Conservation (phyloP, 2,113 vertebrate species). For the Diphyllodes magnificus region DNA sequence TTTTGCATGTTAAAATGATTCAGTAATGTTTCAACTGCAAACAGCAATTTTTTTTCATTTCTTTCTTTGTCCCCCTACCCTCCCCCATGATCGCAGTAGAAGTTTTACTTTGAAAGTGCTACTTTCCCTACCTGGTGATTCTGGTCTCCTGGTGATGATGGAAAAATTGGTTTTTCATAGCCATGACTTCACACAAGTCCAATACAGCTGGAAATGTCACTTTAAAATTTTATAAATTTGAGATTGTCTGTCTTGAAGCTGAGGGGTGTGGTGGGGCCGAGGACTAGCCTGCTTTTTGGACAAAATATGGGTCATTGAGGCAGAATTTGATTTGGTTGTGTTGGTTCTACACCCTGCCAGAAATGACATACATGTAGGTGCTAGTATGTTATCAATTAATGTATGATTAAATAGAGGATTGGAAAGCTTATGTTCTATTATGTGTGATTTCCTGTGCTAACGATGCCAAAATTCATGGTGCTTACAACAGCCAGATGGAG, state of each 20-base stretch:
- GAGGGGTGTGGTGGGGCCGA: background rate
- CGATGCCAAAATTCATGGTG: background rate
- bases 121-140: background rate
- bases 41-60: background rate
- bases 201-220: background rate
- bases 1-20: background rate
- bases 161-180: background rate
- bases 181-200: background rate
- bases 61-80: background rate
- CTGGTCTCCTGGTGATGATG: background rate
- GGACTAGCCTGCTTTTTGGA: background rate
- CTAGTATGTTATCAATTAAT: background rate
- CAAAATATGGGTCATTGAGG: fast-evolving
- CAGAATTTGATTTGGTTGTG: background rate
- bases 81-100: background rate
- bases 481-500: background rate
- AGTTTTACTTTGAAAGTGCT: background rate
- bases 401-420: background rate
- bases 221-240: background rate
- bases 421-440: background rate
- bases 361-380: background rate
- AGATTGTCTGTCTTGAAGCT: background rate
- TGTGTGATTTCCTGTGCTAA: background rate
- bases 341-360: background rate
- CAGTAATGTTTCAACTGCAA: background rate